These are phyloP conservation scores for Tichodroma muraria DNA, from an alignment of 2,113 vertebrate genomes.

Conservation along the genomic window DNA sequence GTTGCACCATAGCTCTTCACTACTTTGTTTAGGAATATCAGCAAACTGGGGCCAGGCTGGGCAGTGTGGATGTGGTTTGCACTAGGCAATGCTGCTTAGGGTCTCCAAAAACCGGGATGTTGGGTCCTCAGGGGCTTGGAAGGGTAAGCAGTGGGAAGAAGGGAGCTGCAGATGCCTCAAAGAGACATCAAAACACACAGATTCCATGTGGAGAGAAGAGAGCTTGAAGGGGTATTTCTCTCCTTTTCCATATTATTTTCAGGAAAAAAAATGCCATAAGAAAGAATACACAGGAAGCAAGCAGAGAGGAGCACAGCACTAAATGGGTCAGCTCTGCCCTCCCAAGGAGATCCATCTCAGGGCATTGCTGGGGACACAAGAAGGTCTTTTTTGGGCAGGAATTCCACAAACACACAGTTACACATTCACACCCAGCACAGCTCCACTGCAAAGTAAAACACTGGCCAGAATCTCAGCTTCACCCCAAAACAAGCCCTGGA, in stretches of 20 bases:
- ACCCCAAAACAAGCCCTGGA: neutral
- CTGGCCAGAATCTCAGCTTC: neutral
- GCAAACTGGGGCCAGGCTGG: neutral
- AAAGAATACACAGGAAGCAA: accelerated
- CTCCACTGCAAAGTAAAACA: neutral
- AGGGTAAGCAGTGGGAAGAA: neutral
- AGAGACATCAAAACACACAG: neutral
- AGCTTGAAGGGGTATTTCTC: neutral
- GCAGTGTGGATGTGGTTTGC: accelerated
- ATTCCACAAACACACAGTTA: neutral
- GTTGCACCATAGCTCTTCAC: neutral
- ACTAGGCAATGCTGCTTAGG: neutral
- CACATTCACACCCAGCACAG: neutral
- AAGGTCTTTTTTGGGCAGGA: neutral
- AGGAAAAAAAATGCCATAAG: neutral
- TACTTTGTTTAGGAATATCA: neutral
- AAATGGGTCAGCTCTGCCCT: neutral
- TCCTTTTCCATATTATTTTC: neutral
- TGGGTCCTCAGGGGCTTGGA: accelerated
- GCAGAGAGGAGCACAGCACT: neutral
- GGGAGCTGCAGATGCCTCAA: neutral
- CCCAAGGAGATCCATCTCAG: neutral
- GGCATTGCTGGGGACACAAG: accelerated
- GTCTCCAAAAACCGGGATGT: accelerated
- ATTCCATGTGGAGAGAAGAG: neutral